Conservation (phyloP, 64 coral and sea anemone genomes). For the Porites lutea region DNA sequence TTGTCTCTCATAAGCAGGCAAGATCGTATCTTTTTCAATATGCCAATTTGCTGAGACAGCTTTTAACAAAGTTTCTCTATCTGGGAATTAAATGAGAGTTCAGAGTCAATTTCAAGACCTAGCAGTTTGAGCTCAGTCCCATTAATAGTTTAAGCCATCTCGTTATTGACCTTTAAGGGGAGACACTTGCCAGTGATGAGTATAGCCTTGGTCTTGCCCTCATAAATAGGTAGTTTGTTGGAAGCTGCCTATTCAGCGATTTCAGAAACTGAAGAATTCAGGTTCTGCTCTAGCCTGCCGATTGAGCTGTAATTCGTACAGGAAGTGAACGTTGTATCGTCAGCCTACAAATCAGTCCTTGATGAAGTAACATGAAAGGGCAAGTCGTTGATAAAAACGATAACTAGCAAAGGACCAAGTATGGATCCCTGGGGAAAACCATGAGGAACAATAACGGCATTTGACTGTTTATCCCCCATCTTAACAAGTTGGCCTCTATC, state of each 20-base stretch:
- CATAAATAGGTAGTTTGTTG: constrained; percentile 40
- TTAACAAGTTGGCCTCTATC: too few species aligned
- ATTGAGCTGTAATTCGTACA: constrained; percentile 21
- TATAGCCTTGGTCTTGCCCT: constrained; percentile 39
- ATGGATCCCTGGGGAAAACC: too few species aligned
- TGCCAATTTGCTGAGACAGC: neutral
- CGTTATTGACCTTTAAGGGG: constrained; percentile 13
- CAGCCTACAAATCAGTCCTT: neutral
- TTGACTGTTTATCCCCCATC: too few species aligned
- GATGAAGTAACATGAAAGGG: too few species aligned
- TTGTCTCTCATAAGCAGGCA: neutral
- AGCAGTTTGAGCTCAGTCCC: constrained; percentile 25
- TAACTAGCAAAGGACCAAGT: too few species aligned
- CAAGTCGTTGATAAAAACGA: too few species aligned
- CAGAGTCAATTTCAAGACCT: neutral
- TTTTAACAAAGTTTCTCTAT: neutral
- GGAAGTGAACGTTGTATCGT: constrained; percentile 10
- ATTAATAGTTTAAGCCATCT: constrained; percentile 7
- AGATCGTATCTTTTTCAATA: neutral
- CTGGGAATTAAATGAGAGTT: neutral
- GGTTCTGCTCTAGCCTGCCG: neutral
- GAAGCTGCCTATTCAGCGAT: constrained; percentile 15
- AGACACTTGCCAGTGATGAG: constrained; percentile 33
- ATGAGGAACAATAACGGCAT: too few species aligned
- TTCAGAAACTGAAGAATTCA: constrained; percentile 38